Evolutionary conservation across 2,797 vertebrate genomes (phyloP), one percentile per base, ranked within the genome.

Genomic region (Spatula clypeata): DNA sequence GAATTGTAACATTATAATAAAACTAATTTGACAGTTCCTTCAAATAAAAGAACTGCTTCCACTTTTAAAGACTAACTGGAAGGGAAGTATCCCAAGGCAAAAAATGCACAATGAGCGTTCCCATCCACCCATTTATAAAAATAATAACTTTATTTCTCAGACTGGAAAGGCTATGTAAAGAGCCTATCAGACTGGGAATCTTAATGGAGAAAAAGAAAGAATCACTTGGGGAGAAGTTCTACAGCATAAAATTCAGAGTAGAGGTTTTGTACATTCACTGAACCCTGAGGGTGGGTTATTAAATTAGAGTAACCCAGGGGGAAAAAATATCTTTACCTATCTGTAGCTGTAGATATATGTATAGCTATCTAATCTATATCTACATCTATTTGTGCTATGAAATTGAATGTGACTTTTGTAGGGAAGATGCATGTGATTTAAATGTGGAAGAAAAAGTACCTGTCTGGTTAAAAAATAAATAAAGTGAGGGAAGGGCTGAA

Each of bases 11-110:
- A 18, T 1, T 34, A 32, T 23, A 45, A 55, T 85, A 76, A 93
- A 87, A 96, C 45, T 55, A 87, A 82, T 38, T 40, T 32, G 45
- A 79, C 57, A n/a, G 60, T 89, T 89, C 40, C 71, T 94, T 83
- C 81, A 89, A 92, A 91, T 87, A 57, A 80, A 83, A 90, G 4
- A 82, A 83, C 3, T 40, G 5, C 24, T 91, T 90, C 92, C 29
- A 38, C 32, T 88, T 71, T 73, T 85, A 72, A 73, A 66, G 40
- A 36, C 19, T 76, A 32, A 53, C 47, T 66, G 24, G n/a, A 77
- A 91, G 47, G 31, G n/a, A 91, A 11, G 4, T 79, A 79, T 31
- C 75, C 84, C 24, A 10, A 83, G 75, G 69, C 23, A 89, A 77
- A 67, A 94, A 90, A 57, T 24, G 38, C 44, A 70, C 36, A 49